Evolutionary conservation across 92 coral and sea anemone genomes (phyloP), one percentile per base, ranked within the genome.

Genomic region (Paragorgia papillata): DNA sequence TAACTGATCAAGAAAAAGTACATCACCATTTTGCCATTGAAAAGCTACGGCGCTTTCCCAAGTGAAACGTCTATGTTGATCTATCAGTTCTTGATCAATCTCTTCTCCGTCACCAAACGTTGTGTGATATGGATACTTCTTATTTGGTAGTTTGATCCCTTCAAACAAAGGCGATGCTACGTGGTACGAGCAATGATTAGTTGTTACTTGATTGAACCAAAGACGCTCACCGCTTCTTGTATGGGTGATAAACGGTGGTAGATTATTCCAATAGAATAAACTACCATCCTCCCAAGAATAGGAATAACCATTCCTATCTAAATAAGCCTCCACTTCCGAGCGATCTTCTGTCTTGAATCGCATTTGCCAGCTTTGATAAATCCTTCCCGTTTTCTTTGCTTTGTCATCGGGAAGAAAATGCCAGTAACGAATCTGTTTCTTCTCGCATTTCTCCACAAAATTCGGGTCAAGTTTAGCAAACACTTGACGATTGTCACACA

Each of bases 341-440:
- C 76, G 73, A 26, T 85, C 87, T 21, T 80, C 57, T 2, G 90
- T 88, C 35, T 46, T 70, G 62, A 85, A 88, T 22, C 70, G 66
- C 43, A 82, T 59, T 57, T 88, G 92, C 92, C 92, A 88, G 17
- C 58, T 51, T 51, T 51, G 58, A 17, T 5, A 51, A 9, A 21
- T 13, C 20, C 18, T 31, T 4, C 70, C 58, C 8, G 5, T 19
- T 6, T 51, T 7, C 17, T 27, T 29, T 13, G 19, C 71, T 9
- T 54, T 63, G 27, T 59, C 63, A 62, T 62, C 68, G 7, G 91
- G 91, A 21, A 59, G 59, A 61, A 74, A 80, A n/a, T n/a, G n/a
- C n/a, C n/a, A n/a, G n/a, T n/a, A n/a, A n/a, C n/a, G n/a, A n/a
- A n/a, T n/a, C n/a, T n/a, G n/a, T n/a, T n/a, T n/a, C n/a, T n/a